phyloP scores from a whole-genome alignment of 2,888 invertebrate species.

The Strigamia transsilvanica region DNA sequence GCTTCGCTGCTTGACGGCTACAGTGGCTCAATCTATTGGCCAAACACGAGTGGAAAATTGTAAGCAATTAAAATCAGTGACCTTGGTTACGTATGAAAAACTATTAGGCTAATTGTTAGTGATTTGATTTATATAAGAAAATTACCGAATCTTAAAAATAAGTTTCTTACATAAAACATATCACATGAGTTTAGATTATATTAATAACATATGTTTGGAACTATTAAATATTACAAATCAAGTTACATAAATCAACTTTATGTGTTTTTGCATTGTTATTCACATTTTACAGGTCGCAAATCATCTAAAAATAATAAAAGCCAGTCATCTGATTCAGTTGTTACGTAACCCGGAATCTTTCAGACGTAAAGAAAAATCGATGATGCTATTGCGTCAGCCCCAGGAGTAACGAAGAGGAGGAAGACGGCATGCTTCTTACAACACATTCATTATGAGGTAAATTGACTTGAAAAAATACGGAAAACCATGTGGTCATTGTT shows the following conservation, averaged over 20 bases:
- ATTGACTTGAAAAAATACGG: no score
- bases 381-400: neutral
- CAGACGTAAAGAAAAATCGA: neutral
- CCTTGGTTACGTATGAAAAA: no score
- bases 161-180: no score
- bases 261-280: neutral
- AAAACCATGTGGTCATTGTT: no score
- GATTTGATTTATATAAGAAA: no score
- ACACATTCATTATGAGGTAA: neutral
- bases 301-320: neutral
- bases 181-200: no score
- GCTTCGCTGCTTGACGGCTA: neutral
- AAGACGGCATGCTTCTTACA: neutral
- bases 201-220: no score
- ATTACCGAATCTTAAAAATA: no score
- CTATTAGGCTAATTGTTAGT: no score
- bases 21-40: neutral
- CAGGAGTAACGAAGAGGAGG: neutral
- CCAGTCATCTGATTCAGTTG: neutral
- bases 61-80: neutral
- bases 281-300: neutral
- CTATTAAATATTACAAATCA: no score
- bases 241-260: neutral
- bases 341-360: neutral
- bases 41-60: neutral